Evolutionary conservation across 2,888 invertebrate genomes (phyloP).

Genomic region (Autographa pulchrina): DNA sequence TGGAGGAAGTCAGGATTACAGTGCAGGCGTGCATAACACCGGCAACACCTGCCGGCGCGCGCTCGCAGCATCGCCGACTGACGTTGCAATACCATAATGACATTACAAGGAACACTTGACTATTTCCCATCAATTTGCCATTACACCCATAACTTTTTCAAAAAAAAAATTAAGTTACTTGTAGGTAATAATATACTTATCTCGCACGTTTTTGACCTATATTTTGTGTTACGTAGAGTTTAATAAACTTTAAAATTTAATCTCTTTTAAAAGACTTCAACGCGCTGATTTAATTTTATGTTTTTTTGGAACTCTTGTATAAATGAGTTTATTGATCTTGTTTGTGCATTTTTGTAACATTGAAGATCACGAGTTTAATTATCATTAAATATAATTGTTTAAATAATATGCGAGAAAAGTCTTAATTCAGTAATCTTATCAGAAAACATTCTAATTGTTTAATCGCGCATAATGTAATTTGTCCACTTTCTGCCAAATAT

Average conservation of each 20-base stretch:
- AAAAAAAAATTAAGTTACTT: background rate
- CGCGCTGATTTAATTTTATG: constrained; percentile 66
- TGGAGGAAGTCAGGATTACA: constrained; percentile 71
- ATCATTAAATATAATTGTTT: background rate
- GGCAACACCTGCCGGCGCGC: constrained; percentile 68
- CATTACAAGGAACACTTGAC: constrained; percentile 13
- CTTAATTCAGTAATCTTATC: background rate
- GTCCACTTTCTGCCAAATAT: background rate
- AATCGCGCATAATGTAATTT: too few relatives aligned
- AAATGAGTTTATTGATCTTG: background rate
- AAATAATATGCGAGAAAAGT: background rate
- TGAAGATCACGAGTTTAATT: background rate
- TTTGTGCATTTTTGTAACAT: background rate
- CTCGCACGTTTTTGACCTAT: background rate
- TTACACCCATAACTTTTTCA: background rate
- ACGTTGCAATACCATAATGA: constrained; percentile 13
- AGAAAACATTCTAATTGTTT: too few relatives aligned
- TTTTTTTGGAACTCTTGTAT: background rate
- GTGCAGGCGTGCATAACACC: constrained; percentile 72
- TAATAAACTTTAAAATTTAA: constrained; percentile 57
- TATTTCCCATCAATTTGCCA: background rate
- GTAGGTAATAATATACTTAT: background rate
- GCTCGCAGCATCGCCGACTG: constrained; percentile 6
- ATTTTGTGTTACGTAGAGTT: constrained; percentile 14
- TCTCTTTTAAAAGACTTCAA: constrained; percentile 85